Evolutionary conservation across 37 sponge, comb jelly and placozoan species (phyloP), one percentile per base, ranked within the genome.

Genomic region (Ephydatia muelleri): DNA sequence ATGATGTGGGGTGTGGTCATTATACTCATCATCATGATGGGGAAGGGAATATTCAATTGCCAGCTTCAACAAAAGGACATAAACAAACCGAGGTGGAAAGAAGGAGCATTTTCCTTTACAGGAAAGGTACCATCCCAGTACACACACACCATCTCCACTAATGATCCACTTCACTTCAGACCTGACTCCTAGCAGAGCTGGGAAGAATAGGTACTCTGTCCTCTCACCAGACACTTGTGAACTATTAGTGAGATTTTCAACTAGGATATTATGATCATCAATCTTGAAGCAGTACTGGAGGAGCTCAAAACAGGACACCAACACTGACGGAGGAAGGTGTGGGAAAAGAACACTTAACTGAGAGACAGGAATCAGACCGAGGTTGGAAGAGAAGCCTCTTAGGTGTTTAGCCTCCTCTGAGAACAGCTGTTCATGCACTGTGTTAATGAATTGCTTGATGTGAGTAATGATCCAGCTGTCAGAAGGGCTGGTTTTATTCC

Each of bases 31-130:
- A 73, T 70, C 72, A 49, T n/a, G n/a, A 43, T 13, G 5, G 5
- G 75, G 49, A 80, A 80, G 65, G 38, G 81, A 75, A 39, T 73
- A 87, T 13, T 21, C 34, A n/a, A 74, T 74, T 28, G 80, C 81
- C 14, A 80, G n/a, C 25, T 81, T 22, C 12, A 87, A 30, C 25
- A 87, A 70, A 12, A 87, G 75, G 39, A 80, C 64, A 57, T 80
- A 81, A 6, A 80, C 37, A 72, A 87, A 87, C 65, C 87, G 80
- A 47, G 87, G 67, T 23, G 80, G 81, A 33, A 87, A 75, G 66
- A 26, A 80, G 38, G 80, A 71, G 57, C 34, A 49, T 11, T 80
- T 16, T 49, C 39, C 75, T 22, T 30, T 80, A 49, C 80, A 80
- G 47, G 64, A 14, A 23, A 77, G 25, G 33, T 49, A 80, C 87